Conservation (phyloP, 1,140 invertebrate species). For the Stegodyphus mimosarum region DNA sequence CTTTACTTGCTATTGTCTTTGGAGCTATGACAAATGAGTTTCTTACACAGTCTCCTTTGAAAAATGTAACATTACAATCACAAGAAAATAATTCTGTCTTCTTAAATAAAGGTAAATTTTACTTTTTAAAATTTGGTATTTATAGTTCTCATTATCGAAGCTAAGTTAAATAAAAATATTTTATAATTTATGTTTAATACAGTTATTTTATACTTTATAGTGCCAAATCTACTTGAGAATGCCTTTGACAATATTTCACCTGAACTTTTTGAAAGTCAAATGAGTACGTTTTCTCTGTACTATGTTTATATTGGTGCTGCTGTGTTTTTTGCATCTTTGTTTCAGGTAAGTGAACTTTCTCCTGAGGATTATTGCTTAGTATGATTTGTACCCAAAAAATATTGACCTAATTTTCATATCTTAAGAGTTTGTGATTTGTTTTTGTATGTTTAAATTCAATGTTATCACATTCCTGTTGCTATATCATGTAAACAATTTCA, state of each 20-base stretch:
- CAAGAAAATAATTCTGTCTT: not conserved
- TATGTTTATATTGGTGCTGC: constrained; percentile 60
- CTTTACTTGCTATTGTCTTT: constrained; percentile 62
- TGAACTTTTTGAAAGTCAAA: constrained; percentile 41
- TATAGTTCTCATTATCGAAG: not conserved
- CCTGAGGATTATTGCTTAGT: too few relatives aligned
- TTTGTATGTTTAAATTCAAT: too few relatives aligned
- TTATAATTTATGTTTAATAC: not conserved
- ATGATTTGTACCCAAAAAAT: too few relatives aligned
- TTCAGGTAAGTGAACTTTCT: constrained; percentile 21
- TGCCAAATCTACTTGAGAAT: not conserved
- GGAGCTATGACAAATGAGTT: constrained; percentile 63
- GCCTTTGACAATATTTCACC: not conserved
- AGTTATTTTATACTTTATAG: not conserved
- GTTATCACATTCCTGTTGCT: too few relatives aligned
- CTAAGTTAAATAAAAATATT: not conserved
- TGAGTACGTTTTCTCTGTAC: constrained; percentile 50
- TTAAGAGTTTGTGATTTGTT: too few relatives aligned
- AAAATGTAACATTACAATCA: not conserved
- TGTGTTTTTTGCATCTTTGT: constrained; percentile 52
- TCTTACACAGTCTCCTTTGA: constrained; percentile 6
- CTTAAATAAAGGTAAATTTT: not conserved
- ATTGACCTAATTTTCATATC: too few relatives aligned
- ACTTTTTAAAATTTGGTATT: not conserved
- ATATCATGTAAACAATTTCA: too few relatives aligned